Base-by-base conservation (phyloP, 1,140 invertebrate species). In the Stegodyphus dumicola region DNA sequence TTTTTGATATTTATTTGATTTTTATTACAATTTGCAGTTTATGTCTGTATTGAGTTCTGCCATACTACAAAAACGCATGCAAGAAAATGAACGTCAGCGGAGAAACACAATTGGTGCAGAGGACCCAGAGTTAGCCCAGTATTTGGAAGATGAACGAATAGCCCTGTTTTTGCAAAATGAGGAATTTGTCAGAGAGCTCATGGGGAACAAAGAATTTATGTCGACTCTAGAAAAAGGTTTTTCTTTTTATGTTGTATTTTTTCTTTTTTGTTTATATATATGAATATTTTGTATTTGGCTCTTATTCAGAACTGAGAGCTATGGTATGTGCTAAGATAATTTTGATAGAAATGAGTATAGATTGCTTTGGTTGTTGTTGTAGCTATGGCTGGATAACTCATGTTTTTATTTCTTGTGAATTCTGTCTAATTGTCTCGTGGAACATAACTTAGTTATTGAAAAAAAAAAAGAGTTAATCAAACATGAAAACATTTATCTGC, bases 111-210 rank as follows among this genome's bases (percentile, higher is more conserved):
- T 90, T 89, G 87, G 88, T 88, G 86, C 78, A 69, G 89, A 89
- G 60, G 92, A 92, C 88, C 90, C 91, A 33, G 92, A 92, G 74
- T 88, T 93, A 64, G 92, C 93, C 4, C 93, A 92, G 88, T 92
- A 93, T 89, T 91, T 94, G 81, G 94, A 94, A 87, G 95, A 96
- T 89, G 95, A 96, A 90, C 92, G 95, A 87, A 95, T 98, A 80
- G 96, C 96, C 2, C 93, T 97, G 79, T 95, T 97, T 91, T 91
- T 98, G 74, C 96, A 98, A 90, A 97, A 97, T 89, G 95, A 96
- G 90, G 96, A 98, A 91, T 98, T 98, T 89, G 95, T 98, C 93
- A 93, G 95, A 65, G 95, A 97, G 89, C 91, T 98, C 52, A 92
- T 95, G 85, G 94, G 94, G 92, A 97, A 98, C 90, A 94, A 96